Evolutionary conservation across 2,113 vertebrate genomes (phyloP), one percentile per base, ranked within the genome.

Genomic region (Thamnaconus septentrionalis): DNA sequence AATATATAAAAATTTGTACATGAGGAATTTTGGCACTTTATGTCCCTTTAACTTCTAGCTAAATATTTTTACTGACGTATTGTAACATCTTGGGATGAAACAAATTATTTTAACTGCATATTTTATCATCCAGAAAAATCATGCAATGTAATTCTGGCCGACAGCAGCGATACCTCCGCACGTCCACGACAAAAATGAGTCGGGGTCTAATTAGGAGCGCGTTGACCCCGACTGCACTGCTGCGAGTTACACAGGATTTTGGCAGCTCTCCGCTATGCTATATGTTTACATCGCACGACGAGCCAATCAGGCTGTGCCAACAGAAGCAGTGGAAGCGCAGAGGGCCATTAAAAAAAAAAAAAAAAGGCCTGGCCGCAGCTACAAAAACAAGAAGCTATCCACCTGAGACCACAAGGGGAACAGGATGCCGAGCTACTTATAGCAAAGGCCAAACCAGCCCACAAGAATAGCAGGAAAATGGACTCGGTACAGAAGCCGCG

Each of bases 381-480:
- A 93, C 87, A 88, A 82, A 94, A 96, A 97, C 94, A 97, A 95
- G 18, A 95, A 92, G 87, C 49, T 90, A 93, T 93, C 94, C 95
- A 95, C 94, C 95, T 94, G 93, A 98, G 94, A 94, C 93, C 91
- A 94, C 93, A 94, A 92, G 93, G 92, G 87, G 89, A 31, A 94
- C 96, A 97, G 97, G 97, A 98, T 94, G 93, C 92, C 91, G 92
- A 31, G 95, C 95, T 96, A 96, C 96, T 96, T 96, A 95, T 96
- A 98, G 96, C 90, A 93, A 89, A 31, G 82, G 87, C 85, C 91
- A 90, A 92, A 91, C 90, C 91, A 89, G 88, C 75, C 79, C 87
- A 94, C 92, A 98, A 97, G 97, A 98, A 98, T 98, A 93, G 95
- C 95, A 98, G 97, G 96, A 98, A 98, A 87, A 95, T 91, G 89